Percentiles rank a stretch among this genome's conserved stretches.
Conservation (phyloP, 2,797 vertebrate genomes). For the Avahi laniger region DNA sequence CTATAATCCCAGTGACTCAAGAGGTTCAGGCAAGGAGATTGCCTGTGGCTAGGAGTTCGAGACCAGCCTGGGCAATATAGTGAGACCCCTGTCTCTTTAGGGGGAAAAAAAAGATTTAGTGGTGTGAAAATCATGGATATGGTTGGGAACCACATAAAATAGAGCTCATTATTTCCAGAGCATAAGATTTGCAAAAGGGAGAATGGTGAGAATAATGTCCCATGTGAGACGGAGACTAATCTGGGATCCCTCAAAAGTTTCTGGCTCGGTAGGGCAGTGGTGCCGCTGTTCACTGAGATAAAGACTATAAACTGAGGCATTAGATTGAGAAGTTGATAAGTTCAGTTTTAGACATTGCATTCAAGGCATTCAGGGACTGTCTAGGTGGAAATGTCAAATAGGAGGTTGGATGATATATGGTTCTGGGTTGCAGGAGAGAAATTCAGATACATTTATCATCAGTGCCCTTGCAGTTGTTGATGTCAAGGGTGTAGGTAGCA, state of each 20-base stretch:
- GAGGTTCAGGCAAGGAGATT: neutral
- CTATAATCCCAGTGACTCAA: neutral
- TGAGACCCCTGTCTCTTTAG: neutral
- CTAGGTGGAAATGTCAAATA: neutral
- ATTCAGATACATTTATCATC: neutral
- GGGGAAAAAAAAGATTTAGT: neutral
- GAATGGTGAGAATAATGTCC: neutral
- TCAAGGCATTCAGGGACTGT: neutral
- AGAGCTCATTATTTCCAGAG: neutral
- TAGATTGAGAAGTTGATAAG: neutral
- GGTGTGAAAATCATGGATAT: neutral
- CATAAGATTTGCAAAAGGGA: neutral
- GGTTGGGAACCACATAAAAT: neutral
- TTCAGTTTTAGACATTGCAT: neutral
- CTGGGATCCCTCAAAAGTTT: neutral
- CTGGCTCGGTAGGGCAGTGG: neutral
- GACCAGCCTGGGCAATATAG: neutral
- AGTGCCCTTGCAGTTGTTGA: neutral
- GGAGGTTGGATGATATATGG: neutral
- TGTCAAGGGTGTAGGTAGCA: neutral
- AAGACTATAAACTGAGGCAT: neutral
- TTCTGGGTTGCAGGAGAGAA: neutral
- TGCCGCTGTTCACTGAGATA: neutral
- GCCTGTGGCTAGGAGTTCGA: neutral
- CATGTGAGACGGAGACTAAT: neutral